Conservation (phyloP, 2,113 vertebrate genomes). For the Saimiri boliviensis region DNA sequence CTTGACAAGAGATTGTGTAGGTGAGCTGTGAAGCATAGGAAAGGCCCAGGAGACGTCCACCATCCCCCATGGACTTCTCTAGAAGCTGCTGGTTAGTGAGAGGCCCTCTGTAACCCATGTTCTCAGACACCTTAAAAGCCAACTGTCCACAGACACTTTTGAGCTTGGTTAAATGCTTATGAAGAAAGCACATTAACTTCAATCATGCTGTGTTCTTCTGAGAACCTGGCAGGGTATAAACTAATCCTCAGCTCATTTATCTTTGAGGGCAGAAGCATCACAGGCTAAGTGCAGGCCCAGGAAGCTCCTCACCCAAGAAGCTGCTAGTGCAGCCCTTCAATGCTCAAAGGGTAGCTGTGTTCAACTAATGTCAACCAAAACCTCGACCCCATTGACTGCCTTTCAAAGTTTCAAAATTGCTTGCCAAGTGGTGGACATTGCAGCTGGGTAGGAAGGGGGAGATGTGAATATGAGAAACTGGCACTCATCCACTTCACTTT, state of each 20-base stretch:
- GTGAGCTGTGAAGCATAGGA: not conserved
- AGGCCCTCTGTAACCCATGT: not conserved
- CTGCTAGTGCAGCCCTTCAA: not conserved
- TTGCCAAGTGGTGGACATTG: not conserved
- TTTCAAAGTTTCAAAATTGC: not conserved
- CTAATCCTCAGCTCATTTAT: not conserved
- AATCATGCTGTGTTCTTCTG: not conserved
- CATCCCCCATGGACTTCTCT: not conserved
- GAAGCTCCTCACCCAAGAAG: not conserved
- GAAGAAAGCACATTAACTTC: not conserved
- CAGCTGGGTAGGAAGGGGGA: not conserved
- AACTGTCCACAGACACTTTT: not conserved
- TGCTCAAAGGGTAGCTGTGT: not conserved
- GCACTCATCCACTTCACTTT: not conserved
- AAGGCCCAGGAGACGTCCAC: not conserved
- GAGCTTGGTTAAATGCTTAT: not conserved
- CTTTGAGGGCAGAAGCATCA: not conserved
- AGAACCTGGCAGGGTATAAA: not conserved
- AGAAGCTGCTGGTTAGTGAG: not conserved
- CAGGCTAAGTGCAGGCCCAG: not conserved
- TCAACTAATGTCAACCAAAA: not conserved
- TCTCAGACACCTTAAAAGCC: not conserved
- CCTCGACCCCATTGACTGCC: not conserved
- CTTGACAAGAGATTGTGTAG: not conserved
- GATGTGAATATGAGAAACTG: not conserved